Evolutionary conservation across 2,888 invertebrate species (phyloP), one percentile per base, ranked within the genome.

Genomic region (Koerneria pararmatus): DNA sequence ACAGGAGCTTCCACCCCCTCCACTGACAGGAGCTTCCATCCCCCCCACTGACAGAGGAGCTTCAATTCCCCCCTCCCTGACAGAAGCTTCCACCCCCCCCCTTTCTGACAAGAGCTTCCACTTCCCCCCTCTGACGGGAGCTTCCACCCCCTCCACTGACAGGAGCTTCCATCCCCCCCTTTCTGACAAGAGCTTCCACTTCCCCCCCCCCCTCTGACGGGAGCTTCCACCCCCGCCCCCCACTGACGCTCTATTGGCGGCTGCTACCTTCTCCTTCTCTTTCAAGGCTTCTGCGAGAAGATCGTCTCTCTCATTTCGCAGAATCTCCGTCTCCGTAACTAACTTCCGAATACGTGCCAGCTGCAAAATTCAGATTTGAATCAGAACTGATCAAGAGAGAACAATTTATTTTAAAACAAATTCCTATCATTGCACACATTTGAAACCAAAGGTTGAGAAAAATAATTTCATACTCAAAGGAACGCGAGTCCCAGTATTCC

Each of bases 261-360:
- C 19, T 19, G 8, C 41, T 41, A 19, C 41, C 41, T 41, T 41
- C 41, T 41, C 41, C 41, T 41, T 19, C 8, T 19, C 41, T 41
- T 19, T 19, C 19, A 8, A 8, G 8, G 8, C 41, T 11, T 11
- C 41, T 19, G 8, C 41, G 41, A 11, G 11, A 11, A 11, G 11
- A 19, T 41, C 11, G 41, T 19, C 11, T 41, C 57, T 63, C 53
- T 63, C 54, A 2, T 34, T 37, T 37, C 48, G 46, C 56, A 65
- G 31, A 24, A 57, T 19, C 35, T 65, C 65, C 2, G 6, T 29
- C 34, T 65, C 65, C 3, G 56, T 57, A 37, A 65, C 65, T 6
- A 65, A 34, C 2, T 31, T 35, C 11, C 65, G 65, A 27, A 65
- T 65, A 15, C 65, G 65, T 2, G 56, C 32, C 31, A 65, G 34